phyloP scores from a whole-genome alignment of 2,797 vertebrate genomes.

The Pangasius djambal region DNA sequence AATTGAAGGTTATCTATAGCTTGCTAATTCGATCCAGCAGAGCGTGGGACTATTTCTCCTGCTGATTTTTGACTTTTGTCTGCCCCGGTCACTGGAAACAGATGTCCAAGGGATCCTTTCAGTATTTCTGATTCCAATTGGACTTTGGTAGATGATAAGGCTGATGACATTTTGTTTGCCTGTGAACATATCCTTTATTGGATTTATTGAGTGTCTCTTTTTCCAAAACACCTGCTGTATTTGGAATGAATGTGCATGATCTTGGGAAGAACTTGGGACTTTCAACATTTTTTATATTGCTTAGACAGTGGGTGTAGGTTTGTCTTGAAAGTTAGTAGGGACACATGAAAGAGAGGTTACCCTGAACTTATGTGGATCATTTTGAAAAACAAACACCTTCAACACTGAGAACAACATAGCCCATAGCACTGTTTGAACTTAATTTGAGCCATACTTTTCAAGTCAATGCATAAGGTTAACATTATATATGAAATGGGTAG shows the following conservation, averaged over 20 bases:
- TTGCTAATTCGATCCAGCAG: slow-evolving; percentile 77
- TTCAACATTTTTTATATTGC: slow-evolving; percentile 31
- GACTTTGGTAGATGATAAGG: slow-evolving; percentile 66
- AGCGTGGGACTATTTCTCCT: slow-evolving; percentile 55
- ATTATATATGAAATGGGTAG: neutral
- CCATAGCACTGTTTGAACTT: neutral
- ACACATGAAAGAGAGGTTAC: slow-evolving; percentile 27
- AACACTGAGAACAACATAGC: neutral
- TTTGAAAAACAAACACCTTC: slow-evolving; percentile 20
- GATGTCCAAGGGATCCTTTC: slow-evolving; percentile 74
- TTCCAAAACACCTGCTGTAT: slow-evolving; percentile 72
- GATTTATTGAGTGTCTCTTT: slow-evolving; percentile 70
- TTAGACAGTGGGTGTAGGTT: neutral
- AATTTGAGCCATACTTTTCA: slow-evolving; percentile 15
- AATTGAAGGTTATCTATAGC: slow-evolving; percentile 77
- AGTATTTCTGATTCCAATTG: slow-evolving; percentile 71
- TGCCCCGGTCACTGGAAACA: slow-evolving; percentile 74
- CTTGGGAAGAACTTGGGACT: slow-evolving; percentile 32
- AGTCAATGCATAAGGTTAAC: neutral
- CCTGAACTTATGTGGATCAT: neutral
- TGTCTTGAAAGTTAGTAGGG: neutral
- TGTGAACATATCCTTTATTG: slow-evolving; percentile 73
- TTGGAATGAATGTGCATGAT: slow-evolving; percentile 32
- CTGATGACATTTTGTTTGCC: slow-evolving; percentile 78
- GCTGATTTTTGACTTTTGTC: slow-evolving; percentile 78